These are phyloP conservation scores for Aphyosemion australe DNA, from an alignment of 2,113 vertebrate genomes.

Conservation along the genomic window DNA sequence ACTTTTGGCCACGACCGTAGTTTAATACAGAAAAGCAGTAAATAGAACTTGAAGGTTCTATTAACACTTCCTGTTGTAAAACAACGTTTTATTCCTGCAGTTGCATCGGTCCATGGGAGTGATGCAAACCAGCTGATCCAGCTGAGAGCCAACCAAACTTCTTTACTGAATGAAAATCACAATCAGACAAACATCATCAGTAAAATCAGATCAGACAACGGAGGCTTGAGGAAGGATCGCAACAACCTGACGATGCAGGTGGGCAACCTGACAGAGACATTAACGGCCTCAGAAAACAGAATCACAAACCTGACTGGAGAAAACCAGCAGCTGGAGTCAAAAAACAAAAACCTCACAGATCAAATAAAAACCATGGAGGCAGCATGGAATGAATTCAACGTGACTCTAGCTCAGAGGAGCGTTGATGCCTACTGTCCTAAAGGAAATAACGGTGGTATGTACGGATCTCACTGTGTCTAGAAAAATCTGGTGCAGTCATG, in stretches of 20 bases:
- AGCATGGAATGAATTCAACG: fast-evolving
- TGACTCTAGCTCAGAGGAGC: conserved; percentile 24
- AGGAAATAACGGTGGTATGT: background rate
- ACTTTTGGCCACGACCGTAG: too few relatives aligned
- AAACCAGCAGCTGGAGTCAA: background rate
- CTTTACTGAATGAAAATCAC: background rate
- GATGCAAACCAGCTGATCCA: background rate
- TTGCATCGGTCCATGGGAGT: background rate
- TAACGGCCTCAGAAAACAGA: background rate
- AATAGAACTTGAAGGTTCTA: background rate
- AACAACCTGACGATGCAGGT: too few relatives aligned
- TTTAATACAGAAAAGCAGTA: background rate
- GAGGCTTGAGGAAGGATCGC: background rate
- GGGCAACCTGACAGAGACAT: too few relatives aligned
- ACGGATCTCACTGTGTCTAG: background rate
- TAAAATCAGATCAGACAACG: background rate
- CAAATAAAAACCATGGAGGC: background rate
- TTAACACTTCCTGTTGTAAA: background rate
- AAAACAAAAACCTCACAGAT: background rate
- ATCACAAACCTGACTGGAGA: background rate
- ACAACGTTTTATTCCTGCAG: background rate
- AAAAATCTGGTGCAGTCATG: background rate
- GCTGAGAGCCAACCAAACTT: background rate
- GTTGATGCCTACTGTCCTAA: conserved; percentile 37
- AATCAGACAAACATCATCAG: background rate